A percentile compares a stretch with the other conserved stretches of the same genome.
These are phyloP conservation scores for Sinosuthora webbiana DNA, from an alignment of 2,113 vertebrate genomes.

Conservation along the genomic window DNA sequence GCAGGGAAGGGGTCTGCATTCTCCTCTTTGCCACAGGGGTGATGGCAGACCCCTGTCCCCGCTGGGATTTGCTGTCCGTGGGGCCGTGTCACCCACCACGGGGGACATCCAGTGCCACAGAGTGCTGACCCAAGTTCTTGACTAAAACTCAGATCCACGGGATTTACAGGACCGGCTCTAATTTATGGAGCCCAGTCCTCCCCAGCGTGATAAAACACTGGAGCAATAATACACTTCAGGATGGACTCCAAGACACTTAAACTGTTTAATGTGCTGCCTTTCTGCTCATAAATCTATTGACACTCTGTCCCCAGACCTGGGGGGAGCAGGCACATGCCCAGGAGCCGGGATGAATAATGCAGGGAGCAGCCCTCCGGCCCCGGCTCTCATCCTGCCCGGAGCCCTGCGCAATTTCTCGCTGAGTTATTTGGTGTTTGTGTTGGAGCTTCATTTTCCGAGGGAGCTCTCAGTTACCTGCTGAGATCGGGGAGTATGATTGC, in stretches of 20 bases:
- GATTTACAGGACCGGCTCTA: neutral
- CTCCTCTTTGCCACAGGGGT: neutral
- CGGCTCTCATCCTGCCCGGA: neutral
- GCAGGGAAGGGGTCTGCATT: neutral
- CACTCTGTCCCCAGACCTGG: slow-evolving; percentile 27
- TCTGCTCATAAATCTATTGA: slow-evolving; percentile 59
- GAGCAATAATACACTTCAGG: slow-evolving; percentile 53
- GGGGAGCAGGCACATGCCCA: neutral
- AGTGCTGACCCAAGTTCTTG: neutral
- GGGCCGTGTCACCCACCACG: fast-evolving
- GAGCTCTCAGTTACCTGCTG: slow-evolving; percentile 14
- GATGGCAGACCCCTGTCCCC: neutral
- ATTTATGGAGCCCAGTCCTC: slow-evolving; percentile 39
- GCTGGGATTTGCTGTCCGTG: fast-evolving
- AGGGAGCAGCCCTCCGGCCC: slow-evolving; percentile 24
- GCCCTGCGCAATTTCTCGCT: neutral
- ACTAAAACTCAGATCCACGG: neutral
- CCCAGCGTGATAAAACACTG: slow-evolving; percentile 27
- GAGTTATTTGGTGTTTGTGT: slow-evolving; percentile 58
- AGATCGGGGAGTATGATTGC: neutral
- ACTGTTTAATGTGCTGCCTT: slow-evolving; percentile 40
- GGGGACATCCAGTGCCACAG: neutral
- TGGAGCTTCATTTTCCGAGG: neutral
- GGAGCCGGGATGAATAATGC: slow-evolving; percentile 39
- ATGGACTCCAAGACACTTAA: slow-evolving; percentile 58